Evolutionary conservation across 1,140 invertebrate genomes (phyloP).

Genomic region (Magallana gigas): DNA sequence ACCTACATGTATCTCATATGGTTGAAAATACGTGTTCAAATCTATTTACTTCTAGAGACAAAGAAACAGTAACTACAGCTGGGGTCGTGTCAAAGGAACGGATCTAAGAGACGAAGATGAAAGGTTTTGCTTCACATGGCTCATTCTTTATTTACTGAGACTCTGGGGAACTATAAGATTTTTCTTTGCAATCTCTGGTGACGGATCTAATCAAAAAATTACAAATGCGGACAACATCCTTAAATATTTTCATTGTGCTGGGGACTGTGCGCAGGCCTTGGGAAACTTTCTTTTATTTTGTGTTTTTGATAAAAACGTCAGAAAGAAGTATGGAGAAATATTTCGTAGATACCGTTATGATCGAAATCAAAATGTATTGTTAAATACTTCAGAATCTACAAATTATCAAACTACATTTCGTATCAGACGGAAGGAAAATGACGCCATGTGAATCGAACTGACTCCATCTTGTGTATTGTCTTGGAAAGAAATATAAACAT

Average conservation of each 20-base stretch:
- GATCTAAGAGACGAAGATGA: conserved; percentile 37
- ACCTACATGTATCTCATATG: too few relatives aligned
- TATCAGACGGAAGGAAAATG: too few relatives aligned
- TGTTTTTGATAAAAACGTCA: conserved; percentile 1
- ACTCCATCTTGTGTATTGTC: too few relatives aligned
- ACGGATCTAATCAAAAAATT: neutral
- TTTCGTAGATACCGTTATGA: too few relatives aligned
- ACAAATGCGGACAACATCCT: neutral
- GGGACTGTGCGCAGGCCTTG: conserved; percentile 21
- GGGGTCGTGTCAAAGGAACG: neutral
- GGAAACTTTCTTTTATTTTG: conserved; percentile 28
- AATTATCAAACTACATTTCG: too few relatives aligned
- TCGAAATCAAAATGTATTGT: too few relatives aligned
- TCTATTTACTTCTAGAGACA: conserved; percentile 2
- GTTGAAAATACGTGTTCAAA: too few relatives aligned
- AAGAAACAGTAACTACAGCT: neutral
- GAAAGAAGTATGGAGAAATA: neutral
- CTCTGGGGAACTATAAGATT: conserved; percentile 41
- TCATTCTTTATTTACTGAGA: conserved; percentile 27
- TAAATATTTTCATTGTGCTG: conserved; percentile 6
- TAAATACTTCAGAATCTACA: too few relatives aligned
- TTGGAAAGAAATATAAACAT: too few relatives aligned
- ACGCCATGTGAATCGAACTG: too few relatives aligned
- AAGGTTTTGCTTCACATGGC: conserved; percentile 38
- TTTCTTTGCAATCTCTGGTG: neutral